These are phyloP conservation scores for Musca vetustissima DNA, from an alignment of 1,140 invertebrate species.

Conservation along the genomic window DNA sequence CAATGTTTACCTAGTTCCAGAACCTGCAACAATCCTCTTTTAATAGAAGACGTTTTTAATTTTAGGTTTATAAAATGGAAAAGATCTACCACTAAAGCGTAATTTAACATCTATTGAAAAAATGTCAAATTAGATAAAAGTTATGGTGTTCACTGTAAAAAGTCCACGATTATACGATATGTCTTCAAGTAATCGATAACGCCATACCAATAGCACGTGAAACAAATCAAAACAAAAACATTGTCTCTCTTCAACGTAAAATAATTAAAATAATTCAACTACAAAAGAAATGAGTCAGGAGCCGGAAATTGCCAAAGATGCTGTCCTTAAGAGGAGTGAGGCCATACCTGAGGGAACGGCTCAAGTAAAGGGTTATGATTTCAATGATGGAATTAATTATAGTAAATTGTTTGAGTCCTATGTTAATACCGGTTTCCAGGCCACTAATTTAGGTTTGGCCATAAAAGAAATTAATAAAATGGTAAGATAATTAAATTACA, in stretches of 20 bases:
- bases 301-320: slow-evolving; percentile 64
- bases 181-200: too few species aligned
- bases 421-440: slow-evolving; percentile 88
- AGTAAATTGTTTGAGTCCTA: slow-evolving; percentile 81
- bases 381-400: slow-evolving; percentile 90
- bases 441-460: slow-evolving; percentile 90
- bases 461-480: slow-evolving; percentile 92
- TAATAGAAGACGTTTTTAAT: too few species aligned
- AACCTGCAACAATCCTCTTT: too few species aligned
- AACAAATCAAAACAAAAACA: too few species aligned
- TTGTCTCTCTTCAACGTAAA: not conserved
- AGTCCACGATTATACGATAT: too few species aligned
- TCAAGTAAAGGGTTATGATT: slow-evolving; percentile 83
- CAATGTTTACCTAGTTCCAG: too few species aligned
- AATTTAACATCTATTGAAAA: too few species aligned
- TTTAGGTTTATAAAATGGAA: too few species aligned
- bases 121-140: too few species aligned
- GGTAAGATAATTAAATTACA: slow-evolving; percentile 59
- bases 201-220: too few species aligned
- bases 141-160: too few species aligned
- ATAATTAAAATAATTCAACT: not conserved
- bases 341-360: slow-evolving; percentile 65
- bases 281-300: slow-evolving; percentile 44
- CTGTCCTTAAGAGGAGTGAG: slow-evolving; percentile 68
- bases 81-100: too few species aligned